Conservation (phyloP, 2,888 invertebrate species). For the Therioaphis trifolii region DNA sequence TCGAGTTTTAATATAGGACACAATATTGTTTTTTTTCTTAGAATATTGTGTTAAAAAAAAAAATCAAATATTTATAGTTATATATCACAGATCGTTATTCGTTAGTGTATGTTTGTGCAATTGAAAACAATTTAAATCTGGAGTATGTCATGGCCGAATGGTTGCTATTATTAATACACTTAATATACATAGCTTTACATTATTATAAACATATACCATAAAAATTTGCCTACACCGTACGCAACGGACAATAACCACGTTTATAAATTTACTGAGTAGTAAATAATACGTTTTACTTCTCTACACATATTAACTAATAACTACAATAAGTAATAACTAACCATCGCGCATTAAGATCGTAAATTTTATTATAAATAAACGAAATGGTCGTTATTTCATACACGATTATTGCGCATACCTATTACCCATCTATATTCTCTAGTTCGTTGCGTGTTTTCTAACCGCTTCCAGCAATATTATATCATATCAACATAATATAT, state of each 20-base stretch:
- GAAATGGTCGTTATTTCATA: neutral
- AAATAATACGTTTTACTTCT: neutral
- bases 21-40: no score
- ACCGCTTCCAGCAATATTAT: no score
- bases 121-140: slow-evolving; percentile 59
- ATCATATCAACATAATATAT: no score
- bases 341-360: neutral
- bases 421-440: neutral
- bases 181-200: slow-evolving; percentile 47
- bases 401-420: neutral
- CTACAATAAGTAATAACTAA: neutral
- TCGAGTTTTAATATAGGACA: neutral
- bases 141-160: slow-evolving; percentile 58
- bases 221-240: slow-evolving; percentile 26
- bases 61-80: neutral
- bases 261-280: neutral
- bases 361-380: neutral
- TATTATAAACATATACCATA: slow-evolving; percentile 20
- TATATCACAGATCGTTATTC: neutral
- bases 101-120: slow-evolving; percentile 46
- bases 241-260: slow-evolving; percentile 39
- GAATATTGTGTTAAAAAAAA: neutral
- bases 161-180: slow-evolving; percentile 45
- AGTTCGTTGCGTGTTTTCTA: no score
- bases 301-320: neutral